Conservation (phyloP, 2,888 invertebrate species). For the Zygaena filipendulae region DNA sequence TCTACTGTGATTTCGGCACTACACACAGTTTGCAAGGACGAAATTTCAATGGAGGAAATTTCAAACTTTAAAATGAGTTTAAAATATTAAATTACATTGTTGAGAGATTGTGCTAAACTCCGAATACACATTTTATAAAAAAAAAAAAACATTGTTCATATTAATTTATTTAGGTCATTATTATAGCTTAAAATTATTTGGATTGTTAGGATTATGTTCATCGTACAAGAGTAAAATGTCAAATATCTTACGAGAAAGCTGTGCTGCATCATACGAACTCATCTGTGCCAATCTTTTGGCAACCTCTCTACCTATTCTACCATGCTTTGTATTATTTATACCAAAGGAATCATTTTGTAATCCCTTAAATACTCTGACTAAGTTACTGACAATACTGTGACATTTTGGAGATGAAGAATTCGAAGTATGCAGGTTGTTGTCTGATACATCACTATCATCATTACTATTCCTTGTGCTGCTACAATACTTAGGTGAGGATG, state of each 20-base stretch:
- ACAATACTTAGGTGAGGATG: too few species aligned
- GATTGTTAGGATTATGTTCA: slow-evolving; percentile 42
- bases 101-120: slow-evolving; percentile 15
- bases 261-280: slow-evolving; percentile 41
- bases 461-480: too few species aligned
- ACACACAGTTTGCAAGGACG: too few species aligned
- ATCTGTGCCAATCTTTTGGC: slow-evolving; percentile 36
- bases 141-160: too few species aligned
- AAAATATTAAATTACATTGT: slow-evolving; percentile 14
- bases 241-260: slow-evolving; percentile 35
- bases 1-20: too few species aligned
- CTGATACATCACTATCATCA: slow-evolving; percentile 8
- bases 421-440: slow-evolving; percentile 18
- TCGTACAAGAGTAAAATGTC: slow-evolving; percentile 44
- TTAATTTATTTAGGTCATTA: too few species aligned
- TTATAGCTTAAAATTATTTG: slow-evolving; percentile 40
- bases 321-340: slow-evolving; percentile 33
- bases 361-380: slow-evolving; percentile 35
- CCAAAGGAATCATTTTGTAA: slow-evolving; percentile 44
- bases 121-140: not conserved
- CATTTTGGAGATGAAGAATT: slow-evolving; percentile 24
- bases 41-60: too few species aligned
- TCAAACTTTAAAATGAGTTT: too few species aligned
- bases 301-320: slow-evolving; percentile 33
- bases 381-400: slow-evolving; percentile 32